These are phyloP conservation scores for Sebastes melanostomus DNA, from an alignment of 2,797 vertebrate genomes.

Conservation along the genomic window DNA sequence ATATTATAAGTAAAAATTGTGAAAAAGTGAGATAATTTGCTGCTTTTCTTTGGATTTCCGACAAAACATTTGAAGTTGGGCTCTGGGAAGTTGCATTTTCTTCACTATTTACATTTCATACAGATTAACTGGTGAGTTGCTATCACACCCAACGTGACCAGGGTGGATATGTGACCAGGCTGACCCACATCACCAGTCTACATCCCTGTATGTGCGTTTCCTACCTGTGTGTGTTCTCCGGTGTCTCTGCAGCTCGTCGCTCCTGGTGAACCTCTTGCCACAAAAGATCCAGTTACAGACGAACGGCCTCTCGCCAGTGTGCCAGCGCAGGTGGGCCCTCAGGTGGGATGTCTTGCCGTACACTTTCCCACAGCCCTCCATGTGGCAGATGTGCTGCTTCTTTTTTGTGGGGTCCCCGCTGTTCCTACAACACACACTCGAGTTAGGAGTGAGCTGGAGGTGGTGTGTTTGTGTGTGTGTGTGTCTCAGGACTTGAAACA, in stretches of 20 bases:
- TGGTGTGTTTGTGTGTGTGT: not conserved
- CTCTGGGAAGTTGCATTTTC: not conserved
- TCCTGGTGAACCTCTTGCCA: conserved; percentile 96
- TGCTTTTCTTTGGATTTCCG: not conserved
- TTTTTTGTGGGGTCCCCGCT: conserved; percentile 96
- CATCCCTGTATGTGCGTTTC: not conserved
- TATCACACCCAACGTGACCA: not conserved
- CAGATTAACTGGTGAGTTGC: not conserved
- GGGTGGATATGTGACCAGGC: not conserved
- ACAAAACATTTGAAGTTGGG: not conserved
- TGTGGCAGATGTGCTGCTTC: conserved; percentile 99
- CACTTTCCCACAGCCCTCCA: conserved; percentile 98
- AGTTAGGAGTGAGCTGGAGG: not conserved
- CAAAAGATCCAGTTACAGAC: conserved; percentile 99
- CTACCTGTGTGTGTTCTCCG: conserved; percentile 97
- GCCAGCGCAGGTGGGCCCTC: conserved; percentile 98
- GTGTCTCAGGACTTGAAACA: not conserved
- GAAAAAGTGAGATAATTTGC: not conserved
- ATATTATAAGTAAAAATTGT: not conserved
- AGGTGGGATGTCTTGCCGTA: conserved; percentile 99
- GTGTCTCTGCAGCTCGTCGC: conserved; percentile 97
- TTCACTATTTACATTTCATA: not conserved
- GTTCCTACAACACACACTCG: conserved; percentile 80
- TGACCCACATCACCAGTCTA: not conserved
- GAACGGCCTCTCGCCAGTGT: conserved; percentile 98